These are phyloP conservation scores for Salvator merianae DNA, from an alignment of 2,113 vertebrate genomes.

Conservation along the genomic window DNA sequence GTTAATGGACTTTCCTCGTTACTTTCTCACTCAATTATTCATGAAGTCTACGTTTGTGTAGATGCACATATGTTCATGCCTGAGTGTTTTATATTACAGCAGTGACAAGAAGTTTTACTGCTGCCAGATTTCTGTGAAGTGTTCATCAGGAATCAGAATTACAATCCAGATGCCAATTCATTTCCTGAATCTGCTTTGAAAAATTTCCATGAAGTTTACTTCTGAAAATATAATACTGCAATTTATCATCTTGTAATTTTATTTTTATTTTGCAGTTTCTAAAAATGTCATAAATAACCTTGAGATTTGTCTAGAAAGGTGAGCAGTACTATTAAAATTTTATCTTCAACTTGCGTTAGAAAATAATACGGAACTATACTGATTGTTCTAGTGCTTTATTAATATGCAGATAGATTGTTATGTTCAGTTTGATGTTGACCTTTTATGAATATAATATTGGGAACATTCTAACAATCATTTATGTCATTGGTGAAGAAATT, in stretches of 20 bases:
- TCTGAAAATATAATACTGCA: background rate
- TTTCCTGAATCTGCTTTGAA: conserved; percentile 22
- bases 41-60: too few relatives aligned
- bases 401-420: background rate
- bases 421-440: background rate
- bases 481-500: background rate
- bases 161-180: background rate
- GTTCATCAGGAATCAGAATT: background rate
- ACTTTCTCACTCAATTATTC: background rate
- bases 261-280: too few relatives aligned
- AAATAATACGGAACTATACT: background rate
- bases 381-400: background rate
- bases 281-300: too few relatives aligned
- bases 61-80: background rate
- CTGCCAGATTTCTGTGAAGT: background rate
- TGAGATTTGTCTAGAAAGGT: too few relatives aligned
- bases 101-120: background rate
- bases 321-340: too few relatives aligned
- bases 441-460: background rate
- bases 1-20: background rate
- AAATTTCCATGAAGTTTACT: conserved; percentile 10
- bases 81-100: background rate
- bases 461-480: background rate
- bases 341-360: background rate
- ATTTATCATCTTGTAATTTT: background rate